Conservation (phyloP, 2,113 vertebrate species). For the Malaclemys terrapin region DNA sequence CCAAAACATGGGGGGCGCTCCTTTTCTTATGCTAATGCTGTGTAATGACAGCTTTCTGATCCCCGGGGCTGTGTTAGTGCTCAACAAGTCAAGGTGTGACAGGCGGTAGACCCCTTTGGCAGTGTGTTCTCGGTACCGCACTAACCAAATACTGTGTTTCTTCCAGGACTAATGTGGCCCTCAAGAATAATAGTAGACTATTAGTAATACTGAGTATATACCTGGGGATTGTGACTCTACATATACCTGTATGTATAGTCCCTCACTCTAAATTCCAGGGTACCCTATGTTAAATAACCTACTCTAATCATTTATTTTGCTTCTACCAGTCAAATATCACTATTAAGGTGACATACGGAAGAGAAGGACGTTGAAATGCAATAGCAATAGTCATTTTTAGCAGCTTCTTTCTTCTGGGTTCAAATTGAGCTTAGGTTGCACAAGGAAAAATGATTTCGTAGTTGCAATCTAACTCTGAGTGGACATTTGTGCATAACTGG, state of each 20-base stretch:
- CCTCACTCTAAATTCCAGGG: accelerated
- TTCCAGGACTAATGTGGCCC: background rate
- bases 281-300: accelerated
- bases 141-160: background rate
- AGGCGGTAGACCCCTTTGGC: slow-evolving; percentile 71
- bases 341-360: accelerated
- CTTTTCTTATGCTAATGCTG: slow-evolving; percentile 85
- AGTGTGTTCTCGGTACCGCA: background rate
- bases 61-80: slow-evolving; percentile 23
- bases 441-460: background rate
- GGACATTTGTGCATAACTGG: background rate
- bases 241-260: accelerated
- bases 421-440: background rate
- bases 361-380: background rate
- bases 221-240: accelerated
- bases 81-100: slow-evolving; percentile 82
- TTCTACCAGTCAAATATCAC: background rate
- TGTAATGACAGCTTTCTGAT: slow-evolving; percentile 79
- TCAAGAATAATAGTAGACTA: background rate
- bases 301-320: background rate
- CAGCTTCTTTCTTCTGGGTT: background rate
- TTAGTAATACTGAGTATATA: background rate
- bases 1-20: slow-evolving; percentile 80
- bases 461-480: background rate
- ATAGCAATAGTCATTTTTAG: background rate